Percentiles rank a stretch among this genome's conserved stretches.
Conservation (phyloP, 2,113 vertebrate genomes). For the Aspiorhynchus laticeps region DNA sequence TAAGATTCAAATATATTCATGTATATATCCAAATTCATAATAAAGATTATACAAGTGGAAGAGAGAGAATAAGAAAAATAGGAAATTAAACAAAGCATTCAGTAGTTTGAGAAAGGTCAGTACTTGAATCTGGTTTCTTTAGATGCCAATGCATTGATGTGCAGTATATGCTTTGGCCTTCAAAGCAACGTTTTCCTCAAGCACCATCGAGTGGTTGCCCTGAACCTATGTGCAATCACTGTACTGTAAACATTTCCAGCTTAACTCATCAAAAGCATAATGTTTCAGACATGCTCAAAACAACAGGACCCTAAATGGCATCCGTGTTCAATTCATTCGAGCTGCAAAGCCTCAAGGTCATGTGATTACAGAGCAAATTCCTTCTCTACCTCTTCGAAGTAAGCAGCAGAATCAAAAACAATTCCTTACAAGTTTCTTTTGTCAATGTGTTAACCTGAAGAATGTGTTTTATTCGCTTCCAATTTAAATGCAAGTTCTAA, state of each 20-base stretch:
- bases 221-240: conserved; percentile 1
- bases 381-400: background rate
- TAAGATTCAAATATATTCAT: background rate
- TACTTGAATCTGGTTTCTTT: conserved; percentile 5
- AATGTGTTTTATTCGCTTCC: background rate
- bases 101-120: conserved; percentile 34
- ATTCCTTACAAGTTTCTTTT: background rate
- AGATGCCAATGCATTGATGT: background rate
- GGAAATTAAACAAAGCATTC: background rate
- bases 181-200: background rate
- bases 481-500: background rate
- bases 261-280: conserved; percentile 23
- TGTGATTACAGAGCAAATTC: background rate
- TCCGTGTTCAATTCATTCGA: conserved; percentile 40
- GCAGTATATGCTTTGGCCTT: background rate
- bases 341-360: background rate
- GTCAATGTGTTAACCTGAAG: background rate
- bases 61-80: background rate
- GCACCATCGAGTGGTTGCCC: background rate
- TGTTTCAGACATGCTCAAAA: conserved; percentile 22
- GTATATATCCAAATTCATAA: background rate
- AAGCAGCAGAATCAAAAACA: background rate
- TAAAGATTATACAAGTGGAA: background rate
- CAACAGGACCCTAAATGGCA: conserved; percentile 47
- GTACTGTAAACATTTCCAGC: background rate